A percentile compares a stretch with the other conserved stretches of the same genome.
Conservation (phyloP, 2,797 vertebrate species). For the Hipposideros larvatus region DNA sequence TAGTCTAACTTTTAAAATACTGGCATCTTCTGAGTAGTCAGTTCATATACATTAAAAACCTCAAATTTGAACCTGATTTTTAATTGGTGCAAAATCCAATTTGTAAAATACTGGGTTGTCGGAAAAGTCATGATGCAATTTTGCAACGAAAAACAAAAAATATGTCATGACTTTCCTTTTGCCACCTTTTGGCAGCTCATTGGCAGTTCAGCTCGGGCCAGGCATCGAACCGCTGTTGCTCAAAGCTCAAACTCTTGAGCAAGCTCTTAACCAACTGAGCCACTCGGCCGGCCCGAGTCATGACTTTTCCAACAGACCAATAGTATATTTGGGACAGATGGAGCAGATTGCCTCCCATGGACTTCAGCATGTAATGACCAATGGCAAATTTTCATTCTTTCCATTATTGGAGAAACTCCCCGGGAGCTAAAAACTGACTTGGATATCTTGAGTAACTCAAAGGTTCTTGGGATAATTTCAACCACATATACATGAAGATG, state of each 20-base stretch:
- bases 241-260: too few species aligned
- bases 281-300: too few species aligned
- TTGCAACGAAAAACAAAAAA: too few species aligned
- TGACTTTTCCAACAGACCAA: too few species aligned
- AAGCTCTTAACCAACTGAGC: too few species aligned
- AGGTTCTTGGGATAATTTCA: not conserved
- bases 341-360: not conserved
- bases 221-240: too few species aligned
- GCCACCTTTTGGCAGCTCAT: too few species aligned
- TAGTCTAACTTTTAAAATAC: not conserved
- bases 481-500: not conserved
- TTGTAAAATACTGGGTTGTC: too few species aligned
- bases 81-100: not conserved
- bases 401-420: not conserved
- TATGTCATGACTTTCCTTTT: too few species aligned
- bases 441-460: not conserved
- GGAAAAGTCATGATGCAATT: too few species aligned
- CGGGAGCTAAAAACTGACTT: not conserved
- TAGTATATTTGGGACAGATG: conserved; percentile 1
- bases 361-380: not conserved
- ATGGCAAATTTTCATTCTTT: not conserved
- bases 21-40: conserved; percentile 10
- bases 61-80: conserved; percentile 25
- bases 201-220: too few species aligned
- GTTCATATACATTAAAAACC: conserved; percentile 42